Evolutionary conservation across 2,888 invertebrate genomes (phyloP).

Genomic region (Trachelus iudaicus): DNA sequence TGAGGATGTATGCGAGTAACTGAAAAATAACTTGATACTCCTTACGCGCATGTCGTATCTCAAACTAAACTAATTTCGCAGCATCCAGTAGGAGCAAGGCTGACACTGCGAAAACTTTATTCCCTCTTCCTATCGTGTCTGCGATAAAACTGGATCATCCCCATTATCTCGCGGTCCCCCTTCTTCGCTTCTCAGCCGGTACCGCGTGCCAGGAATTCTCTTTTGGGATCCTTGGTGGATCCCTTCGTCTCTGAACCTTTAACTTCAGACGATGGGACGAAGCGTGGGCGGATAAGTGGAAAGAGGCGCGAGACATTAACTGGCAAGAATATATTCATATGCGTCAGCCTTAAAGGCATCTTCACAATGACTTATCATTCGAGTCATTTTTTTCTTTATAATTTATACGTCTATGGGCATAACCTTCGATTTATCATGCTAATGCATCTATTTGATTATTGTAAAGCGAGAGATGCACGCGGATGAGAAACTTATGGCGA

Average conservation of each 20-base stretch:
- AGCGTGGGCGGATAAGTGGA: not conserved
- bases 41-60: not conserved
- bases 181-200: not conserved
- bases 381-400: not conserved
- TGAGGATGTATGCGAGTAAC: not conserved
- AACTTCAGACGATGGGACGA: not conserved
- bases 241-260: not conserved
- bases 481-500: not conserved
- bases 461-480: not conserved
- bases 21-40: not conserved
- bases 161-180: not conserved
- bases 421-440: not conserved
- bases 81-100: not conserved
- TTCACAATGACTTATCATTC: not conserved
- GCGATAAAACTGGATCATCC: not conserved
- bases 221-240: not conserved
- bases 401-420: not conserved
- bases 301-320: not conserved
- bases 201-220: not conserved
- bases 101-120: not conserved
- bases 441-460: not conserved
- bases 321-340: not conserved
- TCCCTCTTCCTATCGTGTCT: not conserved
- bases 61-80: not conserved
- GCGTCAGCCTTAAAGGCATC: not conserved